Percentiles rank a stretch among this genome's conserved stretches.
phyloP scores from a whole-genome alignment of 2,888 invertebrate species.

The Aporophyla nigra region DNA sequence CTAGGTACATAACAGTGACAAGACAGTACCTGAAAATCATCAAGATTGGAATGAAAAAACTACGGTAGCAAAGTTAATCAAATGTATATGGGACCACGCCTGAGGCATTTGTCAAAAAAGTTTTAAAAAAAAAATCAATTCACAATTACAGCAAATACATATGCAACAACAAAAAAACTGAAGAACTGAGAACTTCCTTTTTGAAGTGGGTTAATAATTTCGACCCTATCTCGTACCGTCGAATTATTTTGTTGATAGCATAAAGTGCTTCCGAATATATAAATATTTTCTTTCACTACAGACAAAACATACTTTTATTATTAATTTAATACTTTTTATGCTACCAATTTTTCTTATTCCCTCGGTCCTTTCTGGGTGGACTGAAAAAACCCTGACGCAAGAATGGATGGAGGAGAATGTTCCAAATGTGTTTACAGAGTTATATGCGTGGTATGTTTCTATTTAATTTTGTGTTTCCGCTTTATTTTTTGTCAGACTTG shows the following conservation, averaged over 20 bases:
- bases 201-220: neutral
- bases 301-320: conserved; percentile 15
- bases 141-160: too few relatives aligned
- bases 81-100: too few relatives aligned
- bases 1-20: too few relatives aligned
- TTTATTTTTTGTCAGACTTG: conserved; percentile 24
- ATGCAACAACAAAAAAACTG: too few relatives aligned
- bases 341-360: conserved; percentile 5
- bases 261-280: neutral
- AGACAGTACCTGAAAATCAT: too few relatives aligned
- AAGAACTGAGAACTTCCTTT: too few relatives aligned
- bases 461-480: conserved; percentile 28
- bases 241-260: neutral
- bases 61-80: too few relatives aligned
- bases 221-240: neutral
- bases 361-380: conserved; percentile 25
- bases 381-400: conserved; percentile 47
- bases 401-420: conserved; percentile 29
- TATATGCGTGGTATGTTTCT: conserved; percentile 32
- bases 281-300: neutral
- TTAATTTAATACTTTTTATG: conserved; percentile 1
- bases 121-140: too few relatives aligned
- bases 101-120: too few relatives aligned
- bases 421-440: conserved; percentile 43
- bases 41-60: too few relatives aligned